Conservation (phyloP, 2,888 invertebrate species). For the Nomada fucata region DNA sequence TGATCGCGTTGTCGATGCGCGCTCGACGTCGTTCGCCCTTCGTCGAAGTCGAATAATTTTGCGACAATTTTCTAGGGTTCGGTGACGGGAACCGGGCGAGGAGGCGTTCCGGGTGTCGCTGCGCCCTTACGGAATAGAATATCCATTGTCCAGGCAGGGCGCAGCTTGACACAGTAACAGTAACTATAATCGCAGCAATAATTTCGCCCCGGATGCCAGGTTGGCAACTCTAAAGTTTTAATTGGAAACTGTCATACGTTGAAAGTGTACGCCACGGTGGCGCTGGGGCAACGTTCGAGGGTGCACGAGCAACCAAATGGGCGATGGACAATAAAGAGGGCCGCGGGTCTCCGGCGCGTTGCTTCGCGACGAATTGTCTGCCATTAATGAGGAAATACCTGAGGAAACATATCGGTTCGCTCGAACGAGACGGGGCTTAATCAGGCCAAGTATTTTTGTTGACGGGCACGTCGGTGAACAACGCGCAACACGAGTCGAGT, state of each 20-base stretch:
- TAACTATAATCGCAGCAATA: constrained; percentile 58
- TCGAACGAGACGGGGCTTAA: constrained; percentile 5
- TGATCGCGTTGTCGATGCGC: no score
- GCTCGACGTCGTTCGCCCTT: no score
- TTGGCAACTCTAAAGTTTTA: constrained; percentile 59
- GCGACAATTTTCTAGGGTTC: no score
- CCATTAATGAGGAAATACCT: constrained; percentile 27
- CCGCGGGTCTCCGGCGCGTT: constrained; percentile 48
- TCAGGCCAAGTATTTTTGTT: no score
- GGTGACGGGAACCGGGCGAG: not conserved
- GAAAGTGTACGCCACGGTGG: constrained; percentile 42
- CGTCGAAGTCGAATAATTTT: no score
- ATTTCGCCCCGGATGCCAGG: constrained; percentile 44
- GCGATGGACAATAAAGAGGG: constrained; percentile 58
- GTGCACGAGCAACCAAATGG: constrained; percentile 47
- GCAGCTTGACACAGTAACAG: constrained; percentile 46
- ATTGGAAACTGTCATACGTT: constrained; percentile 64
- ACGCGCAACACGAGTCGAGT: not conserved
- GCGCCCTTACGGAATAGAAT: constrained; percentile 47
- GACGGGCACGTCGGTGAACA: not conserved
- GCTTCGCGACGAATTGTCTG: constrained; percentile 50
- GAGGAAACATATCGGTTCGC: constrained; percentile 27
- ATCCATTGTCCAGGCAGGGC: constrained; percentile 25
- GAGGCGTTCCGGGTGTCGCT: not conserved
- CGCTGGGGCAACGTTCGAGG: constrained; percentile 31